Conservation (phyloP, 1,140 invertebrate genomes). For the Odontomachus brunneus region DNA sequence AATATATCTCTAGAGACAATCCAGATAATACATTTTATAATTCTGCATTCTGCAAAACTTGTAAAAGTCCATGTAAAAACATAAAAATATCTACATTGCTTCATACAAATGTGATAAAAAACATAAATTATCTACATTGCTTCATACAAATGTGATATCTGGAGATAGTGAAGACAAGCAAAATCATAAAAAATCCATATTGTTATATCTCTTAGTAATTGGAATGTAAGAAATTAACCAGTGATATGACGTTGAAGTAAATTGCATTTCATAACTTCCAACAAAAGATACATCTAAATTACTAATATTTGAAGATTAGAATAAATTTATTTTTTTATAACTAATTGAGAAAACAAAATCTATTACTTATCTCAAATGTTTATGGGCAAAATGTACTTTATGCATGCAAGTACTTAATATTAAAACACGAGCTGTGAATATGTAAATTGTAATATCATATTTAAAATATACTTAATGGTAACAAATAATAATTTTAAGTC, state of each 20-base stretch:
- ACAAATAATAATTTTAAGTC: slow-evolving; percentile 25
- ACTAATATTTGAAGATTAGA: background rate
- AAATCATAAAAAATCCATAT: background rate
- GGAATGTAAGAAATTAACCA: no score
- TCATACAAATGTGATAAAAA: slow-evolving; percentile 2
- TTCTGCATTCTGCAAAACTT: background rate
- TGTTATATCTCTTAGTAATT: background rate
- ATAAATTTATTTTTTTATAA: background rate
- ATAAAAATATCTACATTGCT: no score
- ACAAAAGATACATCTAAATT: background rate
- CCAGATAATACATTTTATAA: no score
- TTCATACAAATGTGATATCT: slow-evolving; percentile 4
- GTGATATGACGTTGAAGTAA: no score
- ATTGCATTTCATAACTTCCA: background rate
- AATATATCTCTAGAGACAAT: no score
- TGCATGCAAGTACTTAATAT: slow-evolving; percentile 31
- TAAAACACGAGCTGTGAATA: slow-evolving; percentile 35
- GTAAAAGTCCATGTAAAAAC: background rate
- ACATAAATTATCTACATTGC: background rate
- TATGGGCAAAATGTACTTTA: background rate
- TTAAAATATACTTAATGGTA: slow-evolving; percentile 36
- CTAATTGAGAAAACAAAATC: background rate
- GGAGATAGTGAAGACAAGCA: background rate
- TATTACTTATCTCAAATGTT: slow-evolving; percentile 13
- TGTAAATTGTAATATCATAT: slow-evolving; percentile 21